Percentiles rank a stretch among this genome's conserved stretches.
phyloP scores from a whole-genome alignment of 1,140 invertebrate genomes.

The Phenacoccus solenopsis region DNA sequence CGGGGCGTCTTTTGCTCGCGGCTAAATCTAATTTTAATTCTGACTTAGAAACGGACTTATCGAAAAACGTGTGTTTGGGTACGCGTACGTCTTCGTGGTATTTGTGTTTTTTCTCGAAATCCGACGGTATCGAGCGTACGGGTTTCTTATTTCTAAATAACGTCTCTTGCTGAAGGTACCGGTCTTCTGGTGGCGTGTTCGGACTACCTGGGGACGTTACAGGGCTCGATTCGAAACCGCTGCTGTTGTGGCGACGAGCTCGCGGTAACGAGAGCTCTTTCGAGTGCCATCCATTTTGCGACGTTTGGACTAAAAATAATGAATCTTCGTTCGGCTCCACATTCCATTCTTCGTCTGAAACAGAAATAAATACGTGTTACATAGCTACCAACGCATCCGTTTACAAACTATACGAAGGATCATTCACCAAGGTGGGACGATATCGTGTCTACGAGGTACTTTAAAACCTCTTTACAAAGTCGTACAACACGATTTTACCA shows the following conservation, averaged over 20 bases:
- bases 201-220: slow-evolving; percentile 15
- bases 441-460: no score
- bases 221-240: slow-evolving; percentile 19
- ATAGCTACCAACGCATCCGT: no score
- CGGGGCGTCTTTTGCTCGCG: slow-evolving; percentile 22
- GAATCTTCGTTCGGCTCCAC: slow-evolving; percentile 28
- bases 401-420: no score
- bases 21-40: slow-evolving; percentile 13
- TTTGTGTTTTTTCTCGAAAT: neutral
- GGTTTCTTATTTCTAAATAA: neutral
- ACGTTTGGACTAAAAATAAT: slow-evolving; percentile 28
- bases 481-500: no score
- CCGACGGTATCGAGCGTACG: slow-evolving; percentile 1
- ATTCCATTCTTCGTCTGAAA: slow-evolving; percentile 34
- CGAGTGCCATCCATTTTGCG: slow-evolving; percentile 23
- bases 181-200: neutral
- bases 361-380: no score
- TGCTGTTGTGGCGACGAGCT: slow-evolving; percentile 22
- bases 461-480: no score
- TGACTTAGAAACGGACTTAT: neutral
- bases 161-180: neutral
- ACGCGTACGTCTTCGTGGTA: neutral
- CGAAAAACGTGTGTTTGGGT: neutral
- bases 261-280: slow-evolving; percentile 26
- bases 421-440: no score